phyloP scores from a whole-genome alignment of 2,113 vertebrate genomes.

The Piprites chloris region DNA sequence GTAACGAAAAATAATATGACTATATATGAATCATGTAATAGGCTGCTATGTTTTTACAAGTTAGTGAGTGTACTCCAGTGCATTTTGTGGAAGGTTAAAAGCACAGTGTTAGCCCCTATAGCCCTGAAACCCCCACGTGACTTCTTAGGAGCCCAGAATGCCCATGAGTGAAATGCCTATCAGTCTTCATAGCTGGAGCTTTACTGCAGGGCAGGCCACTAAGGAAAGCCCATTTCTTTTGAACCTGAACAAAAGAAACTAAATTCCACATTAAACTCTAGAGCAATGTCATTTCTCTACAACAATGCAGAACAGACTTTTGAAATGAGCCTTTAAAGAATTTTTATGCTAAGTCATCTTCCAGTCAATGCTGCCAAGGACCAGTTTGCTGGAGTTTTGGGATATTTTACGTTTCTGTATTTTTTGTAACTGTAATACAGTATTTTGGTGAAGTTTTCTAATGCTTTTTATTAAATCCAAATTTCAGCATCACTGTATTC shows the following conservation, averaged over 20 bases:
- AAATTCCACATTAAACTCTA: not conserved
- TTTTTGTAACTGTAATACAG: not conserved
- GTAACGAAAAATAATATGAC: not conserved
- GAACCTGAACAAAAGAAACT: not conserved
- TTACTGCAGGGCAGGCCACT: not conserved
- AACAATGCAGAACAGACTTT: not conserved
- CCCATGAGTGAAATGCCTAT: not conserved
- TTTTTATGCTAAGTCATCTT: not conserved
- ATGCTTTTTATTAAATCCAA: not conserved
- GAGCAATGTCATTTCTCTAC: not conserved
- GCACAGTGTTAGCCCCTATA: not conserved
- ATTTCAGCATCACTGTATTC: not conserved
- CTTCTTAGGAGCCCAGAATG: not conserved
- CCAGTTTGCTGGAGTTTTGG: not conserved
- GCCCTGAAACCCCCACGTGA: not conserved
- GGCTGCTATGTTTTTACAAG: not conserved
- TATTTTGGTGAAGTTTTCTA: not conserved
- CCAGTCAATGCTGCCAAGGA: not conserved
- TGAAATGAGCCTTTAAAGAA: not conserved
- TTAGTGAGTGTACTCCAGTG: not conserved
- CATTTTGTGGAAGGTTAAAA: not conserved
- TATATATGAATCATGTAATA: not conserved
- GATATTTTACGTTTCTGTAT: not conserved
- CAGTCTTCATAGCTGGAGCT: not conserved
- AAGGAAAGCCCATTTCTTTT: not conserved